Evolutionary conservation across 2,113 vertebrate species (phyloP).

Genomic region (Catharus bicknelli): DNA sequence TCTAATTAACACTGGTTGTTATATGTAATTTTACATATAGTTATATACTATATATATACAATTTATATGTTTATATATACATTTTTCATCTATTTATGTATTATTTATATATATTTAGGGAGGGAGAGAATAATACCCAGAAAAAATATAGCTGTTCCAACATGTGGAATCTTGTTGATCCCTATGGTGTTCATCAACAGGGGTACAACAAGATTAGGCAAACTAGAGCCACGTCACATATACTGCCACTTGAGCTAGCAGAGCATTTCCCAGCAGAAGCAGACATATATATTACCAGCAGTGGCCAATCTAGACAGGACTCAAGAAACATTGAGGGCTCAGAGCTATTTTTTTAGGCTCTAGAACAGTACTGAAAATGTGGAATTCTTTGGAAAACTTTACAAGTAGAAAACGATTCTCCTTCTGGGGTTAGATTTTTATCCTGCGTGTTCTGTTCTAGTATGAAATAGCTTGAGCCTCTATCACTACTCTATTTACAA

Average conservation of each 20-base stretch:
- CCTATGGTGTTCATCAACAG: not conserved
- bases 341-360: not conserved
- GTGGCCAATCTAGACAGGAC: not conserved
- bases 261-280: not conserved
- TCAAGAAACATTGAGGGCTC: not conserved
- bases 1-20: not conserved
- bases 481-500: not conserved
- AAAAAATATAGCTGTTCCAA: not conserved
- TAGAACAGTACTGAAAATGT: not conserved
- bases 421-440: not conserved
- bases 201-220: not conserved
- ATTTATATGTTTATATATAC: not conserved
- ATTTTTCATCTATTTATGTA: too few relatives aligned
- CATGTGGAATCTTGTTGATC: not conserved
- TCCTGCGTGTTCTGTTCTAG: not conserved
- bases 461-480: not conserved
- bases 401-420: accelerated
- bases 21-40: not conserved
- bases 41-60: not conserved
- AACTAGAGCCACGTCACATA: not conserved
- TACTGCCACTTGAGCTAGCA: not conserved
- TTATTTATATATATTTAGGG: not conserved
- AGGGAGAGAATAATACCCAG: not conserved
- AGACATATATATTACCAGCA: not conserved
- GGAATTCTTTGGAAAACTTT: not conserved